Evolutionary conservation across 1,140 invertebrate species (phyloP), one percentile per base, ranked within the genome.

Genomic region (Octopus bimaculoides): DNA sequence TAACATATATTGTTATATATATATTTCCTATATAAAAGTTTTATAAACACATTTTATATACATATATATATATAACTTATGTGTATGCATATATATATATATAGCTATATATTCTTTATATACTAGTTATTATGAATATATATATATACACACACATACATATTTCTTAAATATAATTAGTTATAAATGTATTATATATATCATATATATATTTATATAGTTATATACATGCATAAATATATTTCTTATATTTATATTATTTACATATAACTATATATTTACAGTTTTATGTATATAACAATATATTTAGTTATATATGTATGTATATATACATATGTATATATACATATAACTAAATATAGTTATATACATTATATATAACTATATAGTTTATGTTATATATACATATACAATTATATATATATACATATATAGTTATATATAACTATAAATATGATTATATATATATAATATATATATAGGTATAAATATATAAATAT

Each of bases 391-490:
- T 61, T 8, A 8, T 61, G 14, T 61, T 8, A 61, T 61, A 61
- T 61, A 61, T 61, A 61, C 14, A 61, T 61, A 61, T 61, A 61
- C 14, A 61, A 8, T 8, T 14, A 61, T 61, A 61, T 61, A 61
- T 61, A 61, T 61, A 61, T 61, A 61, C 14, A 61, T 61, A 61
- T 61, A 61, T 61, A 61, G 7, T 8, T 61, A 61, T 61, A 61
- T 61, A 61, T 61, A 61, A 8, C 7, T 61, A 61, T 61, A 61
- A 8, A 61, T 61, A 61, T 61, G 14, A 8, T 8, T 61, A 61
- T 61, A 61, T 61, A 61, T 61, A 61, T 61, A 61, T 61, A 8
- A 61, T 61, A 61, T 61, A 61, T 61, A 61, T 61, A 61, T 61
- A 61, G 7, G 14, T 61, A 61, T 61, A 61, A 61, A 8, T 8